Evolutionary conservation across 2,888 invertebrate species (phyloP).

Genomic region (Oligia latruncula): DNA sequence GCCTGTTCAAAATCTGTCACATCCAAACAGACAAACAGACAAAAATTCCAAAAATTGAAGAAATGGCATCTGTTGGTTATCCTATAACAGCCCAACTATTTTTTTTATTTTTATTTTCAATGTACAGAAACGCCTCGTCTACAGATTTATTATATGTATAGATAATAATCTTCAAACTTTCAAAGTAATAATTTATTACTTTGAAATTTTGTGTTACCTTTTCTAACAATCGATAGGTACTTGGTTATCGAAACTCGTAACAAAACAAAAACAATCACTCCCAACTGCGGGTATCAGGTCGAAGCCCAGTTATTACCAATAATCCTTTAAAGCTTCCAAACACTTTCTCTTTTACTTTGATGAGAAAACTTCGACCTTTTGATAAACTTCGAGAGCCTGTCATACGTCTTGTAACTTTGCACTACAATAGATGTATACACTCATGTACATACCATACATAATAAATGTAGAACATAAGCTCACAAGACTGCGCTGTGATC

Average conservation of each 20-base stretch:
- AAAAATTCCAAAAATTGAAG: no score
- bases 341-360: slow-evolving; percentile 50
- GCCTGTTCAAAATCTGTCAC: no score
- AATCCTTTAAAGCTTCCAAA: slow-evolving; percentile 6
- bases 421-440: not conserved
- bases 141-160: no score
- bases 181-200: not conserved
- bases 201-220: not conserved
- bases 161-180: no score
- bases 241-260: not conserved
- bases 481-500: slow-evolving; percentile 17
- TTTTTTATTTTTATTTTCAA: no score
- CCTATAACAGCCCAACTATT: no score
- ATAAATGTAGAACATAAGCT: not conserved
- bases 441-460: not conserved
- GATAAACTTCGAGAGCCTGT: slow-evolving; percentile 29
- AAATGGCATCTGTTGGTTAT: no score
- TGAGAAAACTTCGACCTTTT: slow-evolving; percentile 53
- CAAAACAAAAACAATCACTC: slow-evolving; percentile 10
- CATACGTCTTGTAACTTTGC: slow-evolving; percentile 18
- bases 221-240: not conserved
- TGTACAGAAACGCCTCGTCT: no score
- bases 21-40: no score
- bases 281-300: not conserved
- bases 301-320: slow-evolving; percentile 17